Evolutionary conservation across 2,113 vertebrate genomes (phyloP), one percentile per base, ranked within the genome.

Genomic region (Echinops telfairi): DNA sequence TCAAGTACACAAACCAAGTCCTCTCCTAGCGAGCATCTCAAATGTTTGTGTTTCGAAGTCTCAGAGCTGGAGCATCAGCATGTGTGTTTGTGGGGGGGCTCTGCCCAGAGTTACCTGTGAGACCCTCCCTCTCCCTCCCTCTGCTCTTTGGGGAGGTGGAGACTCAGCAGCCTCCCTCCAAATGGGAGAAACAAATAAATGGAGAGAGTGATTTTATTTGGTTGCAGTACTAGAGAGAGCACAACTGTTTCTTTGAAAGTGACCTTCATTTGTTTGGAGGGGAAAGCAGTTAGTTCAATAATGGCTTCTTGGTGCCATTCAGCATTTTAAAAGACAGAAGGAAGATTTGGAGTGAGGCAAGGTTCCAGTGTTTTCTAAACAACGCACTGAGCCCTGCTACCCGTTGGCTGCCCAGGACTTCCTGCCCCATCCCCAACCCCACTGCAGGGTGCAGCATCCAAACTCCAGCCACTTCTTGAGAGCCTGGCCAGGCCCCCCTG

Each of bases 341-440:
- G 87, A 96, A 97, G 92, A 94, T 97, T 94, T 95, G 82, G 93
- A 97, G 90, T 60, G 31, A 96, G 87, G 9, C 88, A 96, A 97
- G 93, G 27, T 97, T 97, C 93, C 97, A 97, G 95, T 84, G 96
- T 71, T 96, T 98, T 90, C 93, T 96, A 97, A 96, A 77, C 94
- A 95, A 94, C 76, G 91, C 93, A 92, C 90, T 94, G 90, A 97
- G 88, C 92, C 95, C 90, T 76, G 94, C 40, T 73, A 92, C 89
- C 71, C 95, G 87, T 84, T 96, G 95, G 96, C 96, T 97, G 83
- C 81, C 20, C 10, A 19, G 68, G 0, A 36, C 77, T 97, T 95
- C 90, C 89, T 93, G 79, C 57, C 10, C 1, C 29, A 40, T 7
- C 40, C 23, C 6, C 7, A 9, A 2, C 22, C 60, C 16, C 7